Evolutionary conservation across 2,888 invertebrate species (phyloP).

Genomic region (Phortica okadai): DNA sequence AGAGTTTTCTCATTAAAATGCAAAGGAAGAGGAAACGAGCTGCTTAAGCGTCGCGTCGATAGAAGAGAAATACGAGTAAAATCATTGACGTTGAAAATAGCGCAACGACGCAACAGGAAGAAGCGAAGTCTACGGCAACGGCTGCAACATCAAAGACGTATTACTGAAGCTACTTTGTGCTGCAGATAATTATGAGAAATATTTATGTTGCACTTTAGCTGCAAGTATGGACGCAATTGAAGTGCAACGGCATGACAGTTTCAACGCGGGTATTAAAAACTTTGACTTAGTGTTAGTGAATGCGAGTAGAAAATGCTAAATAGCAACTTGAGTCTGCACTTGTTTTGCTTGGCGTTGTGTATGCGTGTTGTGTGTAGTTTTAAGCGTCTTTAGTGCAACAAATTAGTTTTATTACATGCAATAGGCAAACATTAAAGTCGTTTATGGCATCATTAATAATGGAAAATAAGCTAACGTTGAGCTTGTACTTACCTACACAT

Average conservation of each 20-base stretch:
- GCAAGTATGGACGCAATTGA: conserved; percentile 32
- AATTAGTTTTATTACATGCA: background rate
- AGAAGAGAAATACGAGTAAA: conserved; percentile 42
- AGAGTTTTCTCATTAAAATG: conserved; percentile 69
- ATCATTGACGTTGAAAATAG: background rate
- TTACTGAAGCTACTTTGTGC: background rate
- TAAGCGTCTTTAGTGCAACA: background rate
- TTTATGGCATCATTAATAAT: background rate
- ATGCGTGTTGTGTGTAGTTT: background rate
- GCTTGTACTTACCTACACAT: background rate
- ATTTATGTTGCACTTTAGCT: conserved; percentile 17
- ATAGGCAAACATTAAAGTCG: background rate
- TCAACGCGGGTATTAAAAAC: conserved; percentile 65
- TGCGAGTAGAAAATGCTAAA: conserved; percentile 7
- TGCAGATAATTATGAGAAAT: conserved; percentile 7
- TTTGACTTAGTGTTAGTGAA: conserved; percentile 62
- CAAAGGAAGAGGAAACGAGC: conserved; percentile 33
- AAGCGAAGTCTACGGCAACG: conserved; percentile 17
- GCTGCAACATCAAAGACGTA: conserved; percentile 3
- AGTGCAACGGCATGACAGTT: conserved; percentile 62
- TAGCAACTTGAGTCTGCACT: background rate
- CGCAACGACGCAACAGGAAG: conserved; percentile 24
- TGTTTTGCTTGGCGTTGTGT: background rate
- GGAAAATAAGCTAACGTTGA: background rate
- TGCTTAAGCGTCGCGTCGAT: background rate